phyloP scores from a whole-genome alignment of 1,140 invertebrate genomes.

The Bombus superbus region DNA sequence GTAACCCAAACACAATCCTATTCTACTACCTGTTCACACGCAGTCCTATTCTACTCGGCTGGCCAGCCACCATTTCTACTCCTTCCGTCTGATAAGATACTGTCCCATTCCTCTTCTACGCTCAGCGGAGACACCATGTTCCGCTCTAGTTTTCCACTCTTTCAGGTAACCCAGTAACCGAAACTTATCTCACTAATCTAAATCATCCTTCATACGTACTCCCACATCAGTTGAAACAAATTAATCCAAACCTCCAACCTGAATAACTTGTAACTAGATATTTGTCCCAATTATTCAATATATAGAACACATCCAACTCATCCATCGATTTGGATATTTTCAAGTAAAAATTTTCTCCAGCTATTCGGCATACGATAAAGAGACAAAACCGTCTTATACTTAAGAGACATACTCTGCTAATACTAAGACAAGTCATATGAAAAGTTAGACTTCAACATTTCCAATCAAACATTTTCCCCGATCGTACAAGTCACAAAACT shows the following conservation, averaged over 20 bases:
- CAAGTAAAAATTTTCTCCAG: too few relatives aligned
- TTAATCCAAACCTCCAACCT: not conserved
- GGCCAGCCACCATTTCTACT: not conserved
- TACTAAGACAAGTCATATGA: too few relatives aligned
- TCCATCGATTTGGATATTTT: too few relatives aligned
- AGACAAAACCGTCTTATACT: too few relatives aligned
- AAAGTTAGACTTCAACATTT: too few relatives aligned
- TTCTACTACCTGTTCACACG: conserved; percentile 4
- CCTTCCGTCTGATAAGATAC: conserved; percentile 6
- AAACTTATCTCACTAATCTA: not conserved
- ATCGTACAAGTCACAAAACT: too few relatives aligned
- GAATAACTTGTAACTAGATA: not conserved
- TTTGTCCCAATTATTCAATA: too few relatives aligned
- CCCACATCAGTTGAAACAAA: not conserved
- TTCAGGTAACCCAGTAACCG: not conserved
- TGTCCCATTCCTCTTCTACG: not conserved
- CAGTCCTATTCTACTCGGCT: not conserved
- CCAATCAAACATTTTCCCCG: too few relatives aligned
- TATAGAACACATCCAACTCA: too few relatives aligned
- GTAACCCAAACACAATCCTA: not conserved
- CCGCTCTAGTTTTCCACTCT: conserved; percentile 17
- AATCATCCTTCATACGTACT: not conserved
- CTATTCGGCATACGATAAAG: too few relatives aligned
- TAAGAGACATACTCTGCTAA: too few relatives aligned
- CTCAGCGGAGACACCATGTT: not conserved